Conservation (phyloP, 2,888 invertebrate species). For the Rhamnusium bicolor region DNA sequence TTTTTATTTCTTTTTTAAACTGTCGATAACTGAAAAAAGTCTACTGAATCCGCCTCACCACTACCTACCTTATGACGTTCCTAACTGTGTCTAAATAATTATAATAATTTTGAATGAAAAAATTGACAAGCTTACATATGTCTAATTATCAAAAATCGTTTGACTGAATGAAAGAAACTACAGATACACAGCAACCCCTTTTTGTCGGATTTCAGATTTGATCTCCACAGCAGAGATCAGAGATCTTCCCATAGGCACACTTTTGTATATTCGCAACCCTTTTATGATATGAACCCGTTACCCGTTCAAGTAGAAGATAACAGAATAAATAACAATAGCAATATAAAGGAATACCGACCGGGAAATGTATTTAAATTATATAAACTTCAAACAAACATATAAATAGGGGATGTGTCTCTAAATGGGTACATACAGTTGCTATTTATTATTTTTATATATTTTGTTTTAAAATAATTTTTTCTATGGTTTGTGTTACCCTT, state of each 20-base stretch:
- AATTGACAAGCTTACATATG: neutral
- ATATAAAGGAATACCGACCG: constrained; percentile 31
- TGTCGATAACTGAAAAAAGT: too few relatives aligned
- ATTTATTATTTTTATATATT: neutral
- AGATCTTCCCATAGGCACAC: constrained; percentile 42
- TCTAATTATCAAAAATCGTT: neutral
- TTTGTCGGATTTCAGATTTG: constrained; percentile 6
- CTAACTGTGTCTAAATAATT: neutral
- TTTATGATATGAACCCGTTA: constrained; percentile 37
- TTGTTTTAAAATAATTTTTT: neutral
- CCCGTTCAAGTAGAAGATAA: constrained; percentile 38
- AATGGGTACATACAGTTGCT: constrained; percentile 22
- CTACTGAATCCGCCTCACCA: too few relatives aligned
- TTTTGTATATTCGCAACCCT: constrained; percentile 40
- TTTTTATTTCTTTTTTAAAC: too few relatives aligned
- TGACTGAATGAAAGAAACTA: neutral
- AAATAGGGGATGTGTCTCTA: constrained; percentile 5
- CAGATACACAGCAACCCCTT: neutral
- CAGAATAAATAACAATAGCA: constrained; percentile 38
- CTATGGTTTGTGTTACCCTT: neutral
- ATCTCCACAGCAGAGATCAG: constrained; percentile 30
- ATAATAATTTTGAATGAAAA: neutral
- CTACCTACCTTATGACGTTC: neutral
- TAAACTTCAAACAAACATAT: constrained; percentile 36
- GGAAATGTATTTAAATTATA: constrained; percentile 32